Evolutionary conservation across 2,797 vertebrate species (phyloP), one percentile per base, ranked within the genome.

Genomic region (Rhincodon typus): DNA sequence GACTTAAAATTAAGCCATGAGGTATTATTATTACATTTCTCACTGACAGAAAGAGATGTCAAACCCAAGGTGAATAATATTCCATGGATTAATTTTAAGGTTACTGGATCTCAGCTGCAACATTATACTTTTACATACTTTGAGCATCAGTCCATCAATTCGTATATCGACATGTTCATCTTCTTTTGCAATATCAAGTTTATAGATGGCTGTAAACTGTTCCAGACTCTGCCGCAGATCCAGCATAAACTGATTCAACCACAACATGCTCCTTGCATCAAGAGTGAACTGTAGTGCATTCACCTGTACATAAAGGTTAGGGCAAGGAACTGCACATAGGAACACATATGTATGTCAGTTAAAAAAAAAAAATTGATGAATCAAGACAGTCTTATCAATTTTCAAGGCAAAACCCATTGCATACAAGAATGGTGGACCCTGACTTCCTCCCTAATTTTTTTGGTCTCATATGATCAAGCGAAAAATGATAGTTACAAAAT

Each of bases 141-240:
- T 99, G 66, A 99, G 97, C 99, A 99, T 99, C 95, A 99, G 98
- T 96, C 99, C 99, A 93, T 99, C 99, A 72, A 99, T 96, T 97
- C 98, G 98, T 96, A 99, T 96, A 97, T 99, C 99, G 13, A 99
- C 98, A 94, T 99, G 99, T 96, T 99, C 99, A n/a, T 99, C 99
- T 0, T 98, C 98, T 96, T 99, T 99, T 97, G 99, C 98, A 3
- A 98, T 98, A 95, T 97, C 98, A 97, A 99, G 98, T 97, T 99
- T 99, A 97, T 99, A 99, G 97, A 99, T 98, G 96, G 99, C 98
- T 99, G 99, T 99, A 97, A 99, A 99, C 96, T 99, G 99, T 97
- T 98, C 98, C 96, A 99, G 98, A 97, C 98, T 99, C 97, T 99
- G 99, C 96, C 98, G 97, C 97, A 99, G 98, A 97, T 99, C 99